A percentile compares a stretch with the other conserved stretches of the same genome.
phyloP scores from a whole-genome alignment of 1,140 invertebrate species.

The Eciton burchellii region DNA sequence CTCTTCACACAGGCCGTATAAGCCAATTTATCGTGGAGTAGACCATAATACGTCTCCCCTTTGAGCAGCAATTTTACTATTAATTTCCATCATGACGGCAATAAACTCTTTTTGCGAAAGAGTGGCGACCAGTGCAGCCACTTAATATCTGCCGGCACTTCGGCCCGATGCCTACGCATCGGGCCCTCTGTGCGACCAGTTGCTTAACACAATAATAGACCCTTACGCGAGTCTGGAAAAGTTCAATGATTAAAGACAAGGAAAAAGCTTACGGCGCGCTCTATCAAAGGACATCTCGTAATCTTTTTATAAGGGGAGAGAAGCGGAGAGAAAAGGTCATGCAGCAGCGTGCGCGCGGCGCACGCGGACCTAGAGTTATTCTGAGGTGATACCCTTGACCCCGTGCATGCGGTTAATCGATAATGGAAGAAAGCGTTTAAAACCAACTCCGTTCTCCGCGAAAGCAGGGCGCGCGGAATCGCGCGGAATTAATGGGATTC shows the following conservation, averaged over 20 bases:
- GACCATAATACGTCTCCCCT: conserved; percentile 66
- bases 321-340: not conserved
- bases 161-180: conserved; percentile 11
- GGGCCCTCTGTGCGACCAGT: not conserved
- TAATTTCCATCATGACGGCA: conserved; percentile 67
- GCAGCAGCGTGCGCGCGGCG: not conserved
- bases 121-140: conserved; percentile 23
- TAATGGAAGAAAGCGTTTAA: conserved; percentile 25
- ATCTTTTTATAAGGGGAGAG: conserved; percentile 42
- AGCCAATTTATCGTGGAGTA: conserved; percentile 67
- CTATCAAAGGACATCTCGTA: conserved; percentile 23
- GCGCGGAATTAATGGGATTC: not conserved
- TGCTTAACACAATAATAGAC: conserved; percentile 56
- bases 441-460: not conserved
- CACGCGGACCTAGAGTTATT: conserved; percentile 28
- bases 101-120: conserved; percentile 66
- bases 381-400: conserved; percentile 38
- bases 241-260: conserved; percentile 56
- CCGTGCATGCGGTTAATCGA: conserved; percentile 16
- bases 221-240: conserved; percentile 26
- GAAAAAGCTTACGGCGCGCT: conserved; percentile 7
- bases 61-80: conserved; percentile 71
- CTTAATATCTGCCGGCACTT: conserved; percentile 51
- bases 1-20: conserved; percentile 45
- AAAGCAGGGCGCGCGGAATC: not conserved